phyloP scores from a whole-genome alignment of 1,140 invertebrate genomes.

The Eumeta japonica region DNA sequence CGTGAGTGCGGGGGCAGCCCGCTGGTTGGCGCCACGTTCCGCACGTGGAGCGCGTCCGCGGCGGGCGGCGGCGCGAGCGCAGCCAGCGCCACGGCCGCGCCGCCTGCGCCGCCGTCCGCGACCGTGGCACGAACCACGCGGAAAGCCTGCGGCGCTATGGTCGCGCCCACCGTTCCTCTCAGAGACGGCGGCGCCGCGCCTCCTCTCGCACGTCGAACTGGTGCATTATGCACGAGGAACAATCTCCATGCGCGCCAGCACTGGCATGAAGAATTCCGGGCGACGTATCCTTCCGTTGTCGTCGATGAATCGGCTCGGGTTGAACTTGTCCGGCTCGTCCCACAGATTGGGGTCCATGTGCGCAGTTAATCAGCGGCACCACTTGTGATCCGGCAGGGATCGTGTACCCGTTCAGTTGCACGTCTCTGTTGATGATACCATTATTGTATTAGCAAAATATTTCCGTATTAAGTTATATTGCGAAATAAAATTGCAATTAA shows the following conservation, averaged over 20 bases:
- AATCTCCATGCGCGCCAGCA: constrained; percentile 84
- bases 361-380: constrained; percentile 80
- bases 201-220: constrained; percentile 76
- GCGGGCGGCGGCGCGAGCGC: constrained; percentile 9
- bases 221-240: constrained; percentile 83
- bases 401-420: constrained; percentile 73
- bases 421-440: constrained; percentile 69
- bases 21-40: constrained; percentile 65
- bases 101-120: constrained; percentile 32
- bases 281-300: constrained; percentile 75
- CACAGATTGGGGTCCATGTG: constrained; percentile 86
- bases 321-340: constrained; percentile 82
- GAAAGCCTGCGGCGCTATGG: constrained; percentile 75
- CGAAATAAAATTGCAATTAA: not conserved
- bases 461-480: not conserved
- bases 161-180: constrained; percentile 73
- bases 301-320: constrained; percentile 78
- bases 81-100: constrained; percentile 23
- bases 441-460: too few species aligned
- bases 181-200: constrained; percentile 71
- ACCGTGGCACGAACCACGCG: constrained; percentile 65
- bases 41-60: constrained; percentile 52
- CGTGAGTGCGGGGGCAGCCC: constrained; percentile 12
- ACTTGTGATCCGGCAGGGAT: constrained; percentile 83
- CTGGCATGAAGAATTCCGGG: constrained; percentile 86